These are phyloP conservation scores for Asobara japonica DNA, from an alignment of 1,140 invertebrate genomes.

Conservation along the genomic window DNA sequence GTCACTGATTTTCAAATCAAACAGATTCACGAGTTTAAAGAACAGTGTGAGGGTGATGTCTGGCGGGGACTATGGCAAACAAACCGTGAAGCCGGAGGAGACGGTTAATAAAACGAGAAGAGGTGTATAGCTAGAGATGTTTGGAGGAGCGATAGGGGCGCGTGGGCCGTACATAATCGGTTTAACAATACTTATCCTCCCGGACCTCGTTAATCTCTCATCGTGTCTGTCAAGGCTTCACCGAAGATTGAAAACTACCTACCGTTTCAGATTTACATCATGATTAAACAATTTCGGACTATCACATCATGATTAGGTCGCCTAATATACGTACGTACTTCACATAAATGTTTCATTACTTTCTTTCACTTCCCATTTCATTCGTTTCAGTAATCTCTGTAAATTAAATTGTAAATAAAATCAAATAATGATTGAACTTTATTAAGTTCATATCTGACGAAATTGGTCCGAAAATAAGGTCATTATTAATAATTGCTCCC, in stretches of 20 bases:
- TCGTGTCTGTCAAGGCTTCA: slow-evolving; percentile 1
- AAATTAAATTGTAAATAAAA: too few relatives aligned
- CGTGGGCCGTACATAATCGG: slow-evolving; percentile 25
- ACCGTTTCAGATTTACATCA: slow-evolving; percentile 20
- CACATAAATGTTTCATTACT: too few relatives aligned
- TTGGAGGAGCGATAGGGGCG: slow-evolving; percentile 6
- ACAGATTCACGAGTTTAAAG: slow-evolving; percentile 20
- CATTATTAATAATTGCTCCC: too few relatives aligned
- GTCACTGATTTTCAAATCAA: slow-evolving; percentile 37
- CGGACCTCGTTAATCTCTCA: slow-evolving; percentile 29
- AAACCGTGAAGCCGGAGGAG: slow-evolving; percentile 25
- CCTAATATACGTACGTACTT: too few relatives aligned
- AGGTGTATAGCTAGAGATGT: neutral
- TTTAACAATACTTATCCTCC: slow-evolving; percentile 37
- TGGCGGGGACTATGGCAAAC: slow-evolving; percentile 11
- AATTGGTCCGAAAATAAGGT: too few relatives aligned
- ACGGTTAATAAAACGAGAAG: neutral
- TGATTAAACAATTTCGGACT: slow-evolving; percentile 20
- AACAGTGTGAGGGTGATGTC: neutral
- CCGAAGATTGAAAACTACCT: slow-evolving; percentile 27
- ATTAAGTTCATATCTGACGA: too few relatives aligned
- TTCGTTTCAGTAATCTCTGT: too few relatives aligned
- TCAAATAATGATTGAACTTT: too few relatives aligned
- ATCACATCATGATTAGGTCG: neutral
- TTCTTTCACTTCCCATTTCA: too few relatives aligned